A percentile compares a stretch with the other conserved stretches of the same genome.
Evolutionary conservation across 2,113 vertebrate genomes (phyloP).

Genomic region (Nymphicus hollandicus): DNA sequence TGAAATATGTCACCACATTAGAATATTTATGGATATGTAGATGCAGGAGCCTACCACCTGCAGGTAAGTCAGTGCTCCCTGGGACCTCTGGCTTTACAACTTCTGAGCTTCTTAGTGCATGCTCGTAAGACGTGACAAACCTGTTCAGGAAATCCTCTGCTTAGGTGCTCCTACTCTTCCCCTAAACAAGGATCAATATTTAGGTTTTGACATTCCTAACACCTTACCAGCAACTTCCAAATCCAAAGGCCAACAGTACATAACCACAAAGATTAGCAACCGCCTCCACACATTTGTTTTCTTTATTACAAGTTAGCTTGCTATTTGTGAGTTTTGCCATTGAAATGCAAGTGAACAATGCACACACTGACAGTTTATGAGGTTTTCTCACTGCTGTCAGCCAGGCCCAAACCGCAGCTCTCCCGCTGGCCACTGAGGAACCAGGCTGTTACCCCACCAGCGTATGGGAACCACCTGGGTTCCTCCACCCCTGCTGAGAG

Average conservation of each 20-base stretch:
- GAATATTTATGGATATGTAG: background rate
- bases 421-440: fast-evolving
- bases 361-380: background rate
- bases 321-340: background rate
- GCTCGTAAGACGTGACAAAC: background rate
- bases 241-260: background rate
- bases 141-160: background rate
- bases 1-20: background rate
- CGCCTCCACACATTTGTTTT: background rate
- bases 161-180: background rate
- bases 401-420: background rate
- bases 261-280: background rate
- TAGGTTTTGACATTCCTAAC: background rate
- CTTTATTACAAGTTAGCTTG: background rate
- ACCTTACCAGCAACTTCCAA: background rate
- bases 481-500: background rate
- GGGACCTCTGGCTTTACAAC: background rate
- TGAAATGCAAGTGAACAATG: background rate
- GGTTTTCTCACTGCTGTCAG: background rate
- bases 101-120: background rate
- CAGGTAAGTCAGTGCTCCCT: background rate
- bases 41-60: background rate
- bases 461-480: background rate
- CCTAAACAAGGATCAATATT: background rate
- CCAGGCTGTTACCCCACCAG: fast-evolving